Percentiles rank a stretch among this genome's conserved stretches.
Evolutionary conservation across 1,140 invertebrate species (phyloP).

Genomic region (Maconellicoccus hirsutus): DNA sequence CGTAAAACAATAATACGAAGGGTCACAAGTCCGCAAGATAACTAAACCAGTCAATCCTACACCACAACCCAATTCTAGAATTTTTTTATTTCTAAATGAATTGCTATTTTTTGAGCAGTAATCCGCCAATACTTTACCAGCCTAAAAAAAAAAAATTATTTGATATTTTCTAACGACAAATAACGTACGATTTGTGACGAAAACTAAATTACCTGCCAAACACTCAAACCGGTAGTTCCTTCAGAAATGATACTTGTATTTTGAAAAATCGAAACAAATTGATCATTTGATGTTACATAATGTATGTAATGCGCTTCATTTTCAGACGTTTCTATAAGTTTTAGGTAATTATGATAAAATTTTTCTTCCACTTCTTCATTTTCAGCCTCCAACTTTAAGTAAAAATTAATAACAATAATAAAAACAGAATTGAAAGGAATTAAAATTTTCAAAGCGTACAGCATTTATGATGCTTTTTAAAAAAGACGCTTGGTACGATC

Average conservation of each 20-base stretch:
- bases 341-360: neutral
- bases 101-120: slow-evolving; percentile 39
- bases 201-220: slow-evolving; percentile 2
- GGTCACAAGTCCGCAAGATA: slow-evolving; percentile 36
- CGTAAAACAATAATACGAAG: slow-evolving; percentile 39
- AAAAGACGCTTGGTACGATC: neutral
- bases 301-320: neutral
- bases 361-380: neutral
- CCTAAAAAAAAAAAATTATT: slow-evolving; percentile 32
- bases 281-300: neutral
- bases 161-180: neutral
- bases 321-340: neutral
- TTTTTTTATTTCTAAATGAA: slow-evolving; percentile 34
- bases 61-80: slow-evolving; percentile 47
- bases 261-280: neutral
- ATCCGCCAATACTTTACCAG: slow-evolving; percentile 39
- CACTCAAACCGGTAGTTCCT: neutral
- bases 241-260: neutral
- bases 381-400: neutral
- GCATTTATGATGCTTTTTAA: neutral
- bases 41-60: slow-evolving; percentile 42
- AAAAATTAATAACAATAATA: no score
- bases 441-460: neutral
- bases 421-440: neutral
- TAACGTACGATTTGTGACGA: neutral